These are phyloP conservation scores for Hemiscyllium ocellatum DNA, from an alignment of 2,113 vertebrate species.

Conservation along the genomic window DNA sequence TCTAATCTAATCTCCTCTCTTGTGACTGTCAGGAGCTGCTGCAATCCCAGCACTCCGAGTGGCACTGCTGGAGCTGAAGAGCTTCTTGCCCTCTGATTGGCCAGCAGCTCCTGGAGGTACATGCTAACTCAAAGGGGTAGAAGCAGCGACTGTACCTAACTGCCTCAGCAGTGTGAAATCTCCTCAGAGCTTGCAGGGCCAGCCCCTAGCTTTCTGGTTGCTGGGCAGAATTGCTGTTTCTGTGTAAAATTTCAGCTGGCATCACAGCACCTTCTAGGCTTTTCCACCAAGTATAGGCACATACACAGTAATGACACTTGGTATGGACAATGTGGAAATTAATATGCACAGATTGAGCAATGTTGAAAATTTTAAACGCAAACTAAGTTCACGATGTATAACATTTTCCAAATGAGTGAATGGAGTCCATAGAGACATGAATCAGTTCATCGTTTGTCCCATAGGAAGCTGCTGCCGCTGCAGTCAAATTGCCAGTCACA, in stretches of 20 bases:
- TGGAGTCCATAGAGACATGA: background rate
- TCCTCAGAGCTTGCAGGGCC: no score
- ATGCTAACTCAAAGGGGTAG: background rate
- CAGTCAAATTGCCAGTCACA: constrained; percentile 24
- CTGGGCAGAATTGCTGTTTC: background rate
- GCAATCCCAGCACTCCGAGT: background rate
- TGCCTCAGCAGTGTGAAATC: background rate
- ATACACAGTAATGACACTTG: background rate
- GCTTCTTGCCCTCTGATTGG: background rate
- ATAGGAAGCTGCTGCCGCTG: background rate
- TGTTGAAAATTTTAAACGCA: constrained; percentile 1
- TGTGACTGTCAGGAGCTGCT: background rate
- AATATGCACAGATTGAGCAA: background rate
- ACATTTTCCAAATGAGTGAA: background rate
- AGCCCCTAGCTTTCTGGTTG: background rate
- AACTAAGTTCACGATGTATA: background rate
- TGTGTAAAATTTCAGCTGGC: background rate
- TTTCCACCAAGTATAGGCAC: background rate
- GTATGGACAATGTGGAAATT: background rate
- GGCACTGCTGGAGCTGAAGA: background rate
- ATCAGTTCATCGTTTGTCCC: constrained; percentile 19
- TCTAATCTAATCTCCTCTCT: background rate
- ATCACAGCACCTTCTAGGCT: background rate
- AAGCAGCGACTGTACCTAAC: background rate
- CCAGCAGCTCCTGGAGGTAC: background rate